Evolutionary conservation across 2,888 invertebrate species (phyloP), one percentile per base, ranked within the genome.

Genomic region (Ophion ventricosus): DNA sequence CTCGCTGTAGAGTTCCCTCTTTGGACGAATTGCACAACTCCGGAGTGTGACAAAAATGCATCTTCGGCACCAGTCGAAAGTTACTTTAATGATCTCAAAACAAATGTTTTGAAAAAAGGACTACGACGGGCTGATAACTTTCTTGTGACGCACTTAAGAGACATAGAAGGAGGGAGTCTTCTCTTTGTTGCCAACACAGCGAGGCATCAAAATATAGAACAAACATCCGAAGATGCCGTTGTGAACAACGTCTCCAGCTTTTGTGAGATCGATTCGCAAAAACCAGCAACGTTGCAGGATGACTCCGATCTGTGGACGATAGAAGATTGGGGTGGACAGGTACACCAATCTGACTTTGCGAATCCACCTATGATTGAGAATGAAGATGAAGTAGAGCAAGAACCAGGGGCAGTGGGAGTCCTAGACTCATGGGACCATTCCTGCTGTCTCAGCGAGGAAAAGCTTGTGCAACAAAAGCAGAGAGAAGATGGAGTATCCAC

Each of bases 81-180:
- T 35, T 63, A 63, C n/a, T 61, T 63, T 29, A 63, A 63, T 7
- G 35, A 63, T n/a, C 14, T 63, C 1, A 29, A 63, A 35, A n/a
- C 63, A n/a, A 63, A 35, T 63, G 63, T 63, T 14, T n/a, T 63
- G 29, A 3, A 35, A 35, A 63, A 35, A n/a, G 63, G 63, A n/a
- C 26, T 61, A 11, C 63, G 35, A 26, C 17, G 63, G 0, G 63
- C 63, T 2, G 63, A 63, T n/a, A 63, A 63, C 8, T 63, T 63
- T 2, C 5, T 66, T 8, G 43, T 66, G 1, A 35, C 43, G 5
- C 66, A 66, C 66, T 23, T 66, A n/a, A 2, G 40, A 43, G 43
- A 43, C 20, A 43, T 43, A 0, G 35, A 35, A 66, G 66, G 66
- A 14, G 35, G 66, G 0, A 14, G 43, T 66, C 11, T 66, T 8